A percentile compares a stretch with the other conserved stretches of the same genome.
phyloP scores from a whole-genome alignment of 1,140 invertebrate species.

The Hyles euphorbiae region DNA sequence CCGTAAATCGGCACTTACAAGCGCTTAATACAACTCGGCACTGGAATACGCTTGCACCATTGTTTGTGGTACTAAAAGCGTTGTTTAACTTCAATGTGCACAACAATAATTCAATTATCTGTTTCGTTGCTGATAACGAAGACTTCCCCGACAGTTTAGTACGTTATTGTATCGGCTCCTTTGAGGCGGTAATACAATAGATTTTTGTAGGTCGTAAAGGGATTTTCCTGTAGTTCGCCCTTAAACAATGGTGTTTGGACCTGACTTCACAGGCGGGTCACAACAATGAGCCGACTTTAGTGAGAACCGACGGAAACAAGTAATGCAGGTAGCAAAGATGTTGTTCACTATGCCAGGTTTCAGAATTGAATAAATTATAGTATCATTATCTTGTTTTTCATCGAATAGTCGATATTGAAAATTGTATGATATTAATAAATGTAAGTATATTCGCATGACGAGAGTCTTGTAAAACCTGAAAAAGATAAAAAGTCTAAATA shows the following conservation, averaged over 20 bases:
- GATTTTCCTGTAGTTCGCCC: conserved; percentile 28
- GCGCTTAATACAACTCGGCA: not conserved
- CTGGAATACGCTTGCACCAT: not conserved
- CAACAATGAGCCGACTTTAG: no score
- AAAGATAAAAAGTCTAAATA: no score
- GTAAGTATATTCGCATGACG: no score
- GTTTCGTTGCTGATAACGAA: conserved; percentile 26
- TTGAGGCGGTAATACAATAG: conserved; percentile 30
- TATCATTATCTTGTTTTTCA: no score
- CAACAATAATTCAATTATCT: conserved; percentile 35
- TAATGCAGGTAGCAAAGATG: conserved; percentile 26
- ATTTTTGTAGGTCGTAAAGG: conserved; percentile 23
- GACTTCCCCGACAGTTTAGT: conserved; percentile 14
- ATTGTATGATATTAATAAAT: no score
- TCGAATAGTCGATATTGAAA: no score
- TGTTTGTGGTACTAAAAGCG: not conserved
- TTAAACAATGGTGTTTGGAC: conserved; percentile 19
- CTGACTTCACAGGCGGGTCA: conserved; percentile 19
- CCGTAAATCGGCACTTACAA: no score
- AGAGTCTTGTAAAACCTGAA: no score
- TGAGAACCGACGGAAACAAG: no score
- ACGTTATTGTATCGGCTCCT: conserved; percentile 25
- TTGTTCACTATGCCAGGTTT: not conserved
- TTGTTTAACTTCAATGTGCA: conserved; percentile 13
- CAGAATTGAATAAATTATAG: no score